Evolutionary conservation across 2,113 vertebrate genomes (phyloP).

Genomic region (Marcusenius ussheri): DNA sequence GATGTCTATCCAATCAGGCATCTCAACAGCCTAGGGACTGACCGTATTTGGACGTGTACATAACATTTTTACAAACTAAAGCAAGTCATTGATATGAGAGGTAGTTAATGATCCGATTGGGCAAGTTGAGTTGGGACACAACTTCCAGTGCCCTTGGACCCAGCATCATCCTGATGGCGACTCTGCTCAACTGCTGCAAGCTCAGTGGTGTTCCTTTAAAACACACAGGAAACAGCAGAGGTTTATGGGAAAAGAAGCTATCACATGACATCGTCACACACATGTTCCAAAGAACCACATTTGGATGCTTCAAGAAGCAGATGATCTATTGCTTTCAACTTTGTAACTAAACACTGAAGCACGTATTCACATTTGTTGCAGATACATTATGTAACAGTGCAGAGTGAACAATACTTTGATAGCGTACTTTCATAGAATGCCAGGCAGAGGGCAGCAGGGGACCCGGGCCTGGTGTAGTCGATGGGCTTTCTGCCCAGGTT

Average conservation of each 20-base stretch:
- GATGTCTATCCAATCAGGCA: background rate
- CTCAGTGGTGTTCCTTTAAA: conserved; percentile 65
- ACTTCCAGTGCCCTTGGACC: conserved; percentile 62
- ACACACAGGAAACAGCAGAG: background rate
- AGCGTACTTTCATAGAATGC: conserved; percentile 79
- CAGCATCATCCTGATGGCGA: conserved; percentile 61
- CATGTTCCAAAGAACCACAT: background rate
- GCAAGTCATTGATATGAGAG: conserved; percentile 68
- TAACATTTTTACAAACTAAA: background rate
- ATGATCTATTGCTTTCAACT: background rate
- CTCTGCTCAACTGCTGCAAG: conserved; percentile 77
- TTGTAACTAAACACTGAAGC: background rate
- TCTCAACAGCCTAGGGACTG: background rate
- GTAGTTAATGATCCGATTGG: conserved; percentile 69
- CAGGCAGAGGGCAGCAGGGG: conserved; percentile 66
- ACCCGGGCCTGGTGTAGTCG: conserved; percentile 67
- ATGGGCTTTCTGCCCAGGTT: conserved; percentile 78
- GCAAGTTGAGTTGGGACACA: conserved; percentile 66
- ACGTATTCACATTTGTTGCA: background rate
- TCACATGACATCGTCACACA: background rate
- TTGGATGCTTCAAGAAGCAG: background rate
- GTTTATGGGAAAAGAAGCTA: background rate
- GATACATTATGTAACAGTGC: background rate
- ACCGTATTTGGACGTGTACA: background rate
- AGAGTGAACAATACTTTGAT: background rate